Evolutionary conservation across 2,113 vertebrate genomes (phyloP), one percentile per base, ranked within the genome.

Genomic region (Nycticorax nycticorax): DNA sequence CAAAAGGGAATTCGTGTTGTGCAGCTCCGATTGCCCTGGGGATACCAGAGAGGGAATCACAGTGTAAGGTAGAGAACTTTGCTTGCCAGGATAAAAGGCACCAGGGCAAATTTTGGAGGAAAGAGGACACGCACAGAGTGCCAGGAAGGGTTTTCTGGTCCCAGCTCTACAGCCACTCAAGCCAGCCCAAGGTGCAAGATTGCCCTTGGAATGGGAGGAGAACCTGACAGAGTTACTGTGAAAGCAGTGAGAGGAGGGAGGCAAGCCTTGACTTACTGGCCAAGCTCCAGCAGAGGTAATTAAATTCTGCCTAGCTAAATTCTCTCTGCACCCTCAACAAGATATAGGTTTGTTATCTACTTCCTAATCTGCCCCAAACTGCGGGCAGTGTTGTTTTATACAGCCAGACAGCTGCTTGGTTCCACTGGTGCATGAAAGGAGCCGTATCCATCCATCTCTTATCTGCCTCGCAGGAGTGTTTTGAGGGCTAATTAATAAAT

Each of bases 401-500:
- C 50, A 78, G 24, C 15, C 84, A 92, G 71, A 39, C 32, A 91
- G 71, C 62, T 85, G 55, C 71, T 88, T 37, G 32, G 8, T 86
- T 92, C 73, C 80, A 91, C 39, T 30, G 66, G 32, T 50, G 45
- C 4, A 0, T 87, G 66, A 94, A 92, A 92, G 67, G 37, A 89
- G 16, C 37, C 3, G 1, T 27, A 89, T 55, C 77, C 86, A 76
- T 79, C 66, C 91, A 73, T 52, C 77, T 85, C 91, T 75, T 57
- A 73, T 66, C 74, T 74, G 80, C 76, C 71, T 94, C 32, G 2
- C 71, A 79, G 69, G 53, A n/a, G 50, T 82, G 62, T 88, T 94
- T 94, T 76, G 81, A 92, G 63, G 74, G 74, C 77, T 96, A 85
- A 94, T 89, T 94, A 89, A 95, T 92, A 96, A 95, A 95, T 94